Base-by-base conservation (phyloP, 2,113 vertebrate species). In the Eclectus roratus region DNA sequence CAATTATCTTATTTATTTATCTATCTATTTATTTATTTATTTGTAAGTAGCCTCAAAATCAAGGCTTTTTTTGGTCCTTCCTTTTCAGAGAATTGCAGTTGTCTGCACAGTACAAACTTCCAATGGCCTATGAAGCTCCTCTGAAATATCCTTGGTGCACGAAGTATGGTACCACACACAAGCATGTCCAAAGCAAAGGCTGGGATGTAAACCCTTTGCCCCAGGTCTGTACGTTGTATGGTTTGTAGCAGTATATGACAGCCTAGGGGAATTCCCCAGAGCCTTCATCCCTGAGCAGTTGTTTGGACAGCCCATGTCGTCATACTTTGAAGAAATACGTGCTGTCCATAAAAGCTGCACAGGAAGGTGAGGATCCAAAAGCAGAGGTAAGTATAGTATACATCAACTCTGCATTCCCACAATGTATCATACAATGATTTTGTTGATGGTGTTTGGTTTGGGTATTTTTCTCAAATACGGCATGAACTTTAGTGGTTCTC, bases 181-280 rank as follows among this genome's bases (percentile, higher is more conserved):
- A 69, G 20, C 53, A 61, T 17, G 27, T 47, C 39, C 70, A 69
- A 55, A 77, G n/a, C 55, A 70, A 53, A 41, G 39, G 17, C 53
- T 53, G 46, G 37, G 10, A 3, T 1, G 2, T 29, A 53, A 77
- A 47, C 6, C 4, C 13, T n/a, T 52, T n/a, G 5, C 46, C n/a
- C 24, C 39, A 25, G 15, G 11, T 25, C 55, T 61, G 10, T 39
- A 10, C 0, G 2, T 6, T n/a, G 11, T 53, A 9, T 7, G 10
- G 10, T 61, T 69, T 61, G 53, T 69, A 55, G 47, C 9, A 14
- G 13, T 25, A 17, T 60, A 20, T 11, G 18, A 46, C 31, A 37
- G 15, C 23, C 52, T 33, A 28, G 9, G 12, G 33, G 27, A 74
- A 69, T 47, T 17, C 25, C 33, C n/a, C 23, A 39, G 44, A 60